Base-by-base conservation (phyloP, 2,888 invertebrate species). In the Atethmia centrago region DNA sequence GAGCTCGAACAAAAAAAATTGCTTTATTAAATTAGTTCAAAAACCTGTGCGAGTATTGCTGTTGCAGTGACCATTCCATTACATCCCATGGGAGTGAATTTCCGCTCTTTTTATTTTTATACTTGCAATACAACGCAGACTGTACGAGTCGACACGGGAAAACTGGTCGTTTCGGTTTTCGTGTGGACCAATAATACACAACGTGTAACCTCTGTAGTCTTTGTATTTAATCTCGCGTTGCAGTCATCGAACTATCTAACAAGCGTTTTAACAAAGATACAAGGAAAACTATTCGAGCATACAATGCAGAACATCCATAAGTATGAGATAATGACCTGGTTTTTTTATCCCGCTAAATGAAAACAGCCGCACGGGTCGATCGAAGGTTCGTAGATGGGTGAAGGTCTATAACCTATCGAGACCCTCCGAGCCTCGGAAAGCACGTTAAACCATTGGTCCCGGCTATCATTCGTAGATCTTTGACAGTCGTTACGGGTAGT, bases 61-160 rank as follows among this genome's bases (percentile, higher is more conserved):
- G 84, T 80, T 65, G 71, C 71, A 84, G 71, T 80, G 81, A 71
- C 81, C 84, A 74, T 80, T 84, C 53, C 74, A 74, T 80, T 61
- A 58, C 71, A 14, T 66, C 85, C 82, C 82, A 72, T 51, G 85
- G 82, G 85, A 75, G 16, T 14, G 47, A 58, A 75, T 69, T 67
- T 75, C 45, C 53, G 40, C 25, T 71, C 49, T 53, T 81, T 80
- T 82, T 40, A 9, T 67, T 74, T 77, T 69, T 71, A 68, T 51
- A 69, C 72, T 65, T 72, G 73, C 62, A 74, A 84, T 85, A 62
- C 68, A 40, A 73, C 58, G 65, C 70, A 61, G 31, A 36, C 70
- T 71, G 67, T 74, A 84, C 77, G 73, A 77, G 59, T 74, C 73
- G 58, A 59, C 51, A 61, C 42, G 31, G 25, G 56, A 53, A 71